Evolutionary conservation across 92 coral and sea anemone genomes (phyloP), one percentile per base, ranked within the genome.

Genomic region (Epizoanthus rinbou): DNA sequence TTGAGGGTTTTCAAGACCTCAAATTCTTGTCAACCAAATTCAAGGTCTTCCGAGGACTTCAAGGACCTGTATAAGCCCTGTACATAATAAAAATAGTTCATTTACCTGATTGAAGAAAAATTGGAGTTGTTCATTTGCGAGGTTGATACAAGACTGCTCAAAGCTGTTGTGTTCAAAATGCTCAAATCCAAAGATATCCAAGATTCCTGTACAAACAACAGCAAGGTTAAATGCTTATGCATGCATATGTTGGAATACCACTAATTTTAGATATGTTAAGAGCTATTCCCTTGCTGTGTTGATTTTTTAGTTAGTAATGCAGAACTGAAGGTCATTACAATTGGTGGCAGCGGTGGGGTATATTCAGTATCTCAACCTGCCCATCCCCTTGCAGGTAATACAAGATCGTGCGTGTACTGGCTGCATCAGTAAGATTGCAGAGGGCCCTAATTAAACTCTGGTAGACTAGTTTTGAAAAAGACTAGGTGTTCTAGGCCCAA

Each of bases 41-140:
- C 31, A 28, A 28, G 31, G 31, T 28, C 31, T 28, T 28, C 31
- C 2, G 31, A 28, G 31, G 31, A 28, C 31, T 28, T 28, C 31
- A 28, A 28, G 31, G 31, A 28, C 31, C 31, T 28, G 31, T 28
- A 2, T 1, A 0, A 37, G 3, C 43, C 43, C 43, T 3, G 43
- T 6, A 37, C 6, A 37, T 37, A 62, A 62, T 1, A 19, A 62
- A 21, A 14, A 15, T 24, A 71, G 21, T 43, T 16, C 50, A 4
- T 73, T 80, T 78, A 92, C 97, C 94, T 93, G 97, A 74, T 93
- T 93, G 79, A 93, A 93, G 92, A 93, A 93, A 75, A 91, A 93
- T 81, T 93, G 97, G 24, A 93, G 88, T 82, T 93, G 94, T 70
- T 93, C 97, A 79, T 93, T 93, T 67, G 97, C 97, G 75, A 93